Evolutionary conservation across 2,797 vertebrate genomes (phyloP), one percentile per base, ranked within the genome.

Genomic region (Peromyscus eremicus): DNA sequence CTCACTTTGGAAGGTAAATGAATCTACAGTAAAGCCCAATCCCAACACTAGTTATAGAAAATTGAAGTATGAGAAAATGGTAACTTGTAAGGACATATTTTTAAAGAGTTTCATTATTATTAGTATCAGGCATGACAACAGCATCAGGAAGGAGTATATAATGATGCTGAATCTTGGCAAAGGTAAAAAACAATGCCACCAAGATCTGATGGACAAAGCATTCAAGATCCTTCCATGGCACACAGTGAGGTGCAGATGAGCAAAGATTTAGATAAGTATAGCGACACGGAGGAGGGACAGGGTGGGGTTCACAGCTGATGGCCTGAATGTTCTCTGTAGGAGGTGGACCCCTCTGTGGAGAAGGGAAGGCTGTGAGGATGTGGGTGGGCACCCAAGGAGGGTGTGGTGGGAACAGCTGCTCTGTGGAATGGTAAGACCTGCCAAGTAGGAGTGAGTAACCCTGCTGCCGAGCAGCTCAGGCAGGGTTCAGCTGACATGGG

Each of bases 371-470:
- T 43, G 14, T 68, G 71, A 80, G 43, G 57, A 52, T 32, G 34
- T 88, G 81, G 32, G 57, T 34, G 81, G 46, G 29, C 32, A 76
- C 91, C 52, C 17, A 37, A 83, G 40, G 27, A 93, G 87, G 96
- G 96, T 64, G 96, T 97, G 89, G 94, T 94, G n/a, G 52, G 64
- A 95, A 92, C 96, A 97, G 97, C 96, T 97, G 96, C 83, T 68
- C 16, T 96, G 86, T 87, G 80, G 79, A 97, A 92, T 64, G 82
- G 68, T 60, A 89, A 94, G 94, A 89, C 82, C 79, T 77, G 96
- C 96, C 96, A 97, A 97, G 80, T 14, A 71, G 60, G 73, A 77
- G 40, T 94, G 97, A 97, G 85, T 97, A 93, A 96, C 52, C 91
- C 57, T n/a, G 52, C 79, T 84, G 79, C 94, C 27, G 64, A 95